Percentiles rank a stretch among this genome's conserved stretches.
phyloP scores from a whole-genome alignment of 2,113 vertebrate genomes.

The Orycteropus afer region DNA sequence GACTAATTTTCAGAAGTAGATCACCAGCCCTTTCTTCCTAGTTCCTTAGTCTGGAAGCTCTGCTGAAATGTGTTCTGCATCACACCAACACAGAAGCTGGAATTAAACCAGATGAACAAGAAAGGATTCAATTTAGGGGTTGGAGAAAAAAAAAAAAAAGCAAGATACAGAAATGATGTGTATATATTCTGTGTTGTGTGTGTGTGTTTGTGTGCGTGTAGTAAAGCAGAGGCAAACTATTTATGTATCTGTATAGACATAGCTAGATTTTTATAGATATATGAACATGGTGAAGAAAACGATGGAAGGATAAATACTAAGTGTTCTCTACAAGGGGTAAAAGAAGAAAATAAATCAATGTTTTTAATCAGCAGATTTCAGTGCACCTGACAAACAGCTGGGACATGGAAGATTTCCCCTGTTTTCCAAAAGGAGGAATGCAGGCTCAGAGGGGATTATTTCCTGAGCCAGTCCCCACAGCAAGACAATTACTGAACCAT shows the following conservation, averaged over 20 bases:
- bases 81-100: neutral
- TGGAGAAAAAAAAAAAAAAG: neutral
- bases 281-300: neutral
- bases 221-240: neutral
- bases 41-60: neutral
- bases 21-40: neutral
- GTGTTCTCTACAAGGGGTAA: neutral
- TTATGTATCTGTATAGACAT: neutral
- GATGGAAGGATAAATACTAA: neutral
- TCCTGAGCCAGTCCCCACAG: conserved; percentile 29
- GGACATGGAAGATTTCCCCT: neutral
- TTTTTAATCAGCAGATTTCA: neutral
- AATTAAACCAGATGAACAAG: neutral
- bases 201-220: neutral
- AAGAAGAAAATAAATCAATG: neutral
- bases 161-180: neutral
- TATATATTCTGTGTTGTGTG: neutral
- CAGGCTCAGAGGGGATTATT: neutral
- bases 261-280: neutral
- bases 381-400: neutral
- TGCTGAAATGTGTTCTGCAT: neutral
- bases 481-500: conserved; percentile 62
- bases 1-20: neutral
- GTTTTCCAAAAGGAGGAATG: conserved; percentile 45
- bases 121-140: neutral